Evolutionary conservation across 1,140 invertebrate genomes (phyloP).

Genomic region (Drosophila truncata): DNA sequence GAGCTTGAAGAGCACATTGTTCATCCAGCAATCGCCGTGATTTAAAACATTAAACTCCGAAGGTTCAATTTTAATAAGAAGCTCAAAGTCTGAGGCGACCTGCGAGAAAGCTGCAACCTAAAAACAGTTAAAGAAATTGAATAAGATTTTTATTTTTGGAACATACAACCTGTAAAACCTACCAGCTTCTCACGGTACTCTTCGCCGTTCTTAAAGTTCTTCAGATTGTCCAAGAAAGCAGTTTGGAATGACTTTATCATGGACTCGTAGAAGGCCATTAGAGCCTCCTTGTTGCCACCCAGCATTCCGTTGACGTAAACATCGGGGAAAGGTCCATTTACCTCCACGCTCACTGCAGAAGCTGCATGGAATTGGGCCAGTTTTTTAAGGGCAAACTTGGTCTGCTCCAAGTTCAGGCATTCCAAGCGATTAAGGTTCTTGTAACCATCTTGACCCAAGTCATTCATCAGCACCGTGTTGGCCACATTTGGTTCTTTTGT

Average conservation of each 20-base stretch:
- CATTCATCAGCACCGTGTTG: slow-evolving; percentile 85
- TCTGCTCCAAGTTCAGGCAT: slow-evolving; percentile 86
- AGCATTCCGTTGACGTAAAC: slow-evolving; percentile 45
- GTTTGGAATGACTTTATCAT: slow-evolving; percentile 45
- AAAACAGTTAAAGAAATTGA: background rate
- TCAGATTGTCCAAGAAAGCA: slow-evolving; percentile 56
- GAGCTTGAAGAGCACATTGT: slow-evolving; percentile 88
- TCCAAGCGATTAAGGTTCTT: slow-evolving; percentile 86
- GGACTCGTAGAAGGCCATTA: slow-evolving; percentile 31
- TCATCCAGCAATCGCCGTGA: slow-evolving; percentile 90
- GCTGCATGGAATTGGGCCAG: slow-evolving; percentile 87
- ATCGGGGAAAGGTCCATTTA: slow-evolving; percentile 55
- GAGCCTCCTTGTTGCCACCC: slow-evolving; percentile 6
- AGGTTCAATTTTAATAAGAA: slow-evolving; percentile 50
- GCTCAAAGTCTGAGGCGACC: slow-evolving; percentile 15
- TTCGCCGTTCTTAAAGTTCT: slow-evolving; percentile 51
- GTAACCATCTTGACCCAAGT: slow-evolving; percentile 86
- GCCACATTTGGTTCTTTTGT: slow-evolving; percentile 43
- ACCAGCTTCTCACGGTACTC: slow-evolving; percentile 62
- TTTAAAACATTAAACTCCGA: slow-evolving; percentile 87
- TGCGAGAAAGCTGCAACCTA: slow-evolving; percentile 5
- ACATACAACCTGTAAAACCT: background rate
- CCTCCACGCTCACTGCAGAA: slow-evolving; percentile 42
- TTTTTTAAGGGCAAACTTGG: slow-evolving; percentile 85
- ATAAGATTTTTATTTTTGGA: too few species aligned